A percentile compares a stretch with the other conserved stretches of the same genome.
phyloP scores from a whole-genome alignment of 2,888 invertebrate species.

The Drosophila planitibia region DNA sequence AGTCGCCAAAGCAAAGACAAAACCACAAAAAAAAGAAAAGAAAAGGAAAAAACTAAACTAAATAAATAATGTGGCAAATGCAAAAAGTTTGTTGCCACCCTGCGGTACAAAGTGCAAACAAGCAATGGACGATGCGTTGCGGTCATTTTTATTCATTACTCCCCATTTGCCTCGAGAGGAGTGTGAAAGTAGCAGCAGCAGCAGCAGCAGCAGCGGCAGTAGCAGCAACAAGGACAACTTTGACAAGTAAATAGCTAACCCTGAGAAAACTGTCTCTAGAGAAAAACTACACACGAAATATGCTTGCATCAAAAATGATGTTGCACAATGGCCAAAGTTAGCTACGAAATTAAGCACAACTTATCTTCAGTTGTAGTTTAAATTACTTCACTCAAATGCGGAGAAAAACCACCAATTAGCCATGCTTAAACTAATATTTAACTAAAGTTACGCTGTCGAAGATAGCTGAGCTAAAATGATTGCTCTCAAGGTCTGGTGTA shows the following conservation, averaged over 20 bases:
- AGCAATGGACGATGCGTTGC: slow-evolving; percentile 61
- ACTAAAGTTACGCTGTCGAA: not conserved
- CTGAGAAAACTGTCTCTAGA: slow-evolving; percentile 28
- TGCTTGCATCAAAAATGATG: slow-evolving; percentile 31
- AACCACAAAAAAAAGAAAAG: slow-evolving; percentile 6
- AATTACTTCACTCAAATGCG: not conserved
- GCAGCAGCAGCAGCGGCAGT: not conserved
- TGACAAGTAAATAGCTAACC: slow-evolving; percentile 16
- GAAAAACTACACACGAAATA: slow-evolving; percentile 29
- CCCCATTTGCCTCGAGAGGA: slow-evolving; percentile 24
- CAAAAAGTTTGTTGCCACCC: slow-evolving; percentile 60
- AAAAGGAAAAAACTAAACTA: slow-evolving; percentile 6
- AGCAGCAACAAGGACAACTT: slow-evolving; percentile 37
- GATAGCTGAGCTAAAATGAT: not conserved
- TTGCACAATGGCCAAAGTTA: slow-evolving; percentile 18
- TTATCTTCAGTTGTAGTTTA: not conserved
- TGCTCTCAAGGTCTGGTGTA: slow-evolving; percentile 14
- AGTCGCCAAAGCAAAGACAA: slow-evolving; percentile 13
- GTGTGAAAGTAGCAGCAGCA: not conserved
- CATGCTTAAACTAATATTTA: not conserved
- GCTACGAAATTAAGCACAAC: not conserved
- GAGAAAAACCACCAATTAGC: not conserved
- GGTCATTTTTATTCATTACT: slow-evolving; percentile 64
- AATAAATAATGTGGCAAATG: slow-evolving; percentile 54
- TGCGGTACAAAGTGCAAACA: slow-evolving; percentile 62